Base-by-base conservation (phyloP, 2,797 vertebrate genomes). In the Notamacropus eugenii region DNA sequence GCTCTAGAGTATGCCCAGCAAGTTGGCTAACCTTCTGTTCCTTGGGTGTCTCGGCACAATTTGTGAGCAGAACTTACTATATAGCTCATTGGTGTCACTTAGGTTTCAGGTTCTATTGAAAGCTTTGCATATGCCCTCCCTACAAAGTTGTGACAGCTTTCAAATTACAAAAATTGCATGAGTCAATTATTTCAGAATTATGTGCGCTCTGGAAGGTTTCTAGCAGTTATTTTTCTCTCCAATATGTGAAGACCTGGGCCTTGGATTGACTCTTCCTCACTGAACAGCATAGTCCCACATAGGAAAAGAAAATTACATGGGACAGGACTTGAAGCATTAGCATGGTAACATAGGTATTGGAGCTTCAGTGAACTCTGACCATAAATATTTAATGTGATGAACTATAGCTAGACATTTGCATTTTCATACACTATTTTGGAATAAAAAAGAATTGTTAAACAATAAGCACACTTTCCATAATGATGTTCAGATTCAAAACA, bases 341-440 rank as follows among this genome's bases (percentile, higher is more conserved):
- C 90, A 95, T 95, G 0, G 52, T 74, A 94, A 97, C 92, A 96
- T 74, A 40, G n/a, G 6, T n/a, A 40, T 95, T 91, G 93, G 93
- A 94, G 91, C 94, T 16, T 95, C 93, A 90, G n/a, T 94, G 94
- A 96, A 96, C 94, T 97, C 94, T 95, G 93, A 94, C 96, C 94
- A 98, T 98, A 98, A 97, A 98, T 97, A 98, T 98, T 98, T 98
- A 97, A 98, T 97, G 90, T 28, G 82, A 55, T 94, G 97, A 98
- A 98, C 98, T 97, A 96, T 97, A 98, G 96, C 91, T 96, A 96
- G 29, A 91, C 58, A 98, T 98, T 98, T 98, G 95, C 97, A 98
- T 98, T 98, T 98, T 98, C 97, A 96, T 98, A 92, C 91, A 94
- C 46, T 97, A 91, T 97, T 98, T 97, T 98, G 31, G 96, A 94